Evolutionary conservation across 2,888 invertebrate species (phyloP).

Genomic region (Oscheius sp.): DNA sequence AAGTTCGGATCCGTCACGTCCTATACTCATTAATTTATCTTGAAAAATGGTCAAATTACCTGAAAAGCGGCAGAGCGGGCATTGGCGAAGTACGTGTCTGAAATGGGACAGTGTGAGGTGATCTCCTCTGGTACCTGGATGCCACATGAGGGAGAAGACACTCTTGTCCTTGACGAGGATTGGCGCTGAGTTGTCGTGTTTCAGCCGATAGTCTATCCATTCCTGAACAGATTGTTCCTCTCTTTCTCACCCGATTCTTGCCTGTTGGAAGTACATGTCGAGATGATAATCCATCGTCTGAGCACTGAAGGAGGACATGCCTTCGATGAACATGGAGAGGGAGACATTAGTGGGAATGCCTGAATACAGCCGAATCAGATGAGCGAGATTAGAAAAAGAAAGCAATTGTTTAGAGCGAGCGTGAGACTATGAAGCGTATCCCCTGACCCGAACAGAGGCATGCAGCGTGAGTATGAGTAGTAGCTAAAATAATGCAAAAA

Average conservation of each 20-base stretch:
- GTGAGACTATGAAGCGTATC: neutral
- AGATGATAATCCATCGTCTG: conserved; percentile 73
- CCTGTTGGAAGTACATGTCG: conserved; percentile 72
- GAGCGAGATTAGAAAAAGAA: neutral
- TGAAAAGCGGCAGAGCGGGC: conserved; percentile 66
- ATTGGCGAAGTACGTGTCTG: conserved; percentile 70
- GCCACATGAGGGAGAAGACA: conserved; percentile 70
- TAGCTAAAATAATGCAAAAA: conserved; percentile 1
- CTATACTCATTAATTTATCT: conserved; percentile 47
- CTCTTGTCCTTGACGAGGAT: conserved; percentile 68
- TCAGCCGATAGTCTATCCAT: conserved; percentile 68
- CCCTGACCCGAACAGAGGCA: neutral
- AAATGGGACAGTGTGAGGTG: conserved; percentile 25
- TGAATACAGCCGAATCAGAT: conserved; percentile 45
- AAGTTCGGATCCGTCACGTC: conserved; percentile 73
- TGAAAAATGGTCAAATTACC: conserved; percentile 33
- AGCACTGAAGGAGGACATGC: conserved; percentile 72
- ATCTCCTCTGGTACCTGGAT: conserved; percentile 18
- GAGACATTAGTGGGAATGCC: conserved; percentile 72
- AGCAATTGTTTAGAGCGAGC: conserved; percentile 19
- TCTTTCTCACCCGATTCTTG: neutral
- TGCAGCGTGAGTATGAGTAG: conserved; percentile 6
- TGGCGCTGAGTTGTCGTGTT: conserved; percentile 67
- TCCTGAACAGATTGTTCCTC: conserved; percentile 40
- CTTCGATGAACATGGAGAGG: conserved; percentile 73